phyloP scores from a whole-genome alignment of 2,113 vertebrate species.

The Craseonycteris thonglongyai region DNA sequence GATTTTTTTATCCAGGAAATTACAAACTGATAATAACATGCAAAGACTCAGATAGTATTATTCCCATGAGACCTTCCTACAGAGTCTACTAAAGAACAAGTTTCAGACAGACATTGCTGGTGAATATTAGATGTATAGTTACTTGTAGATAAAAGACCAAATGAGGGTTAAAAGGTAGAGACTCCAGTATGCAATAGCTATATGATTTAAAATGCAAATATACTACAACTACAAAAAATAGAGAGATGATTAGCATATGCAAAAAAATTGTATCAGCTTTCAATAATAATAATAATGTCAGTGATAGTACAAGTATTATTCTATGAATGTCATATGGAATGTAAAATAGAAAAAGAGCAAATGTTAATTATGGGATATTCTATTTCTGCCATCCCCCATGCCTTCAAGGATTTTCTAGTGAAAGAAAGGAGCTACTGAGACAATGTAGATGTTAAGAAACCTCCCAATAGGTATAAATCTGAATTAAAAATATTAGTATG shows the following conservation, averaged over 20 bases:
- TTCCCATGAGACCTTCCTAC: constrained; percentile 21
- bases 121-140: constrained; percentile 20
- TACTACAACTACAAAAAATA: background rate
- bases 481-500: background rate
- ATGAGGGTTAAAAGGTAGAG: constrained; percentile 22
- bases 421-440: background rate
- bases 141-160: constrained; percentile 10
- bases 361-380: background rate
- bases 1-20: constrained; percentile 50
- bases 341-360: background rate
- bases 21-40: constrained; percentile 43
- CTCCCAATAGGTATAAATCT: background rate
- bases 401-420: background rate
- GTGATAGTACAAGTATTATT: background rate
- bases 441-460: background rate
- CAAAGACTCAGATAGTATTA: constrained; percentile 41
- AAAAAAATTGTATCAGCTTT: constrained; percentile 6
- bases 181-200: background rate
- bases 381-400: background rate
- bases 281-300: constrained; percentile 11
- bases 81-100: constrained; percentile 25
- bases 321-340: background rate
- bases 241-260: background rate
- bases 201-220: constrained; percentile 47
- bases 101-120: constrained; percentile 23